Conservation (phyloP, 92 coral and sea anemone genomes). For the Nematostella vectensis region DNA sequence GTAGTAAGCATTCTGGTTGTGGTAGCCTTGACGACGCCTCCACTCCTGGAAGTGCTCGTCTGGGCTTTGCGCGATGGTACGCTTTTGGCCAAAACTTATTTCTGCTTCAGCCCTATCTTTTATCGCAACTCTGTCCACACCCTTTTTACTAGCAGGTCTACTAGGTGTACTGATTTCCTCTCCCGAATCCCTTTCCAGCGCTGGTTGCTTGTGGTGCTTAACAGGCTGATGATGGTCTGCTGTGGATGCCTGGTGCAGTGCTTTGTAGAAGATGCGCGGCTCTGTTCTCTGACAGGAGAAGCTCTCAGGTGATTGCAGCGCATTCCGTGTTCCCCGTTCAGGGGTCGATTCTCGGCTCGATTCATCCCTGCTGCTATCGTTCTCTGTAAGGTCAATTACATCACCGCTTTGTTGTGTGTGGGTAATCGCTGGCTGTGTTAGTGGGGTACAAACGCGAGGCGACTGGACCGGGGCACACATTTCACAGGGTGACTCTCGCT, state of each 20-base stretch:
- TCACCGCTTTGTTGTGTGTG: not conserved
- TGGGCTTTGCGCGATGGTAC: slow-evolving; percentile 44
- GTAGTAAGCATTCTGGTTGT: slow-evolving; percentile 8
- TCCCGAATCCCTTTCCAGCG: not conserved
- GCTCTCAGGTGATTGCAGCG: not conserved
- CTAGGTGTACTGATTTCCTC: not conserved
- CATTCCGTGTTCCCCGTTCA: not conserved
- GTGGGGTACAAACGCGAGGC: too few relatives aligned
- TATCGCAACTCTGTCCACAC: slow-evolving; percentile 1
- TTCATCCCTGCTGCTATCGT: not conserved
- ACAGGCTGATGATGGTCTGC: not conserved
- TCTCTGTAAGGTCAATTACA: slow-evolving; percentile 19
- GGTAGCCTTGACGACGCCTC: slow-evolving; percentile 47
- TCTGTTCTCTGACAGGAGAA: slow-evolving; percentile 3
- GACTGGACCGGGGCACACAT: too few relatives aligned
- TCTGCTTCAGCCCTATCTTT: slow-evolving; percentile 11
- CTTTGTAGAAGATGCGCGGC: not conserved
- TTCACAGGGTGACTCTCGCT: too few relatives aligned
- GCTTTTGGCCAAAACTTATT: slow-evolving; percentile 8
- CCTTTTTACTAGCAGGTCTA: not conserved
- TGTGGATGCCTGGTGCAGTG: not conserved
- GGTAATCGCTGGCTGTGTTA: too few relatives aligned
- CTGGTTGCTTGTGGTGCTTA: too few relatives aligned
- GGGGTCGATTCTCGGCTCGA: not conserved
- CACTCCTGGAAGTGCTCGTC: slow-evolving; percentile 84